phyloP scores from a whole-genome alignment of 2,797 vertebrate species.

The Phalanger gymnotis region DNA sequence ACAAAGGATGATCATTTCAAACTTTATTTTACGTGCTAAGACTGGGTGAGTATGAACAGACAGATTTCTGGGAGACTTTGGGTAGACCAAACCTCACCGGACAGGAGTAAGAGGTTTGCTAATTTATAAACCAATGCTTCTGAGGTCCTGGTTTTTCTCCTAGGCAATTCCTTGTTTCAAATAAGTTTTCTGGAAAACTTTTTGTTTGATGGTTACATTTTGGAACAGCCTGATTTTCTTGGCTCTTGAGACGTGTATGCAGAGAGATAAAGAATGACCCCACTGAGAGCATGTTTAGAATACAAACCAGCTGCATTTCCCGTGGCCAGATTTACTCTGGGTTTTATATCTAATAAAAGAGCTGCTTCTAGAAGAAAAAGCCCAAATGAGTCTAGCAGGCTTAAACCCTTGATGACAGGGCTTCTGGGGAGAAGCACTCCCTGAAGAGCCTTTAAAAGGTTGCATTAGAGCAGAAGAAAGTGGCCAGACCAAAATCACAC shows the following conservation, averaged over 20 bases:
- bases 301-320: not conserved
- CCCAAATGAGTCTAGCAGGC: not conserved
- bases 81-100: not conserved
- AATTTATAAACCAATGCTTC: not conserved
- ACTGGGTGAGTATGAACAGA: not conserved
- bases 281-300: conserved; percentile 40
- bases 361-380: not conserved
- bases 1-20: not conserved
- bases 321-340: not conserved
- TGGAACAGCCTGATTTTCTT: not conserved
- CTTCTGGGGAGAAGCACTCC: not conserved
- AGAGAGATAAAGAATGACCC: conserved; percentile 7
- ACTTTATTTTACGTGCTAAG: not conserved
- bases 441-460: conserved; percentile 10
- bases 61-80: not conserved
- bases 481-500: not conserved
- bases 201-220: not conserved
- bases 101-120: not conserved
- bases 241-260: conserved; percentile 32
- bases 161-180: not conserved
- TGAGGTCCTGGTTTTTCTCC: not conserved
- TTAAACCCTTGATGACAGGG: conserved; percentile 12
- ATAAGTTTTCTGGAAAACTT: not conserved
- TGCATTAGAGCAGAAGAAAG: conserved; percentile 22
- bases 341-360: conserved; percentile 32